A percentile compares a stretch with the other conserved stretches of the same genome.
Evolutionary conservation across 2,888 invertebrate genomes (phyloP).

Genomic region (Apocheima hispidaria): DNA sequence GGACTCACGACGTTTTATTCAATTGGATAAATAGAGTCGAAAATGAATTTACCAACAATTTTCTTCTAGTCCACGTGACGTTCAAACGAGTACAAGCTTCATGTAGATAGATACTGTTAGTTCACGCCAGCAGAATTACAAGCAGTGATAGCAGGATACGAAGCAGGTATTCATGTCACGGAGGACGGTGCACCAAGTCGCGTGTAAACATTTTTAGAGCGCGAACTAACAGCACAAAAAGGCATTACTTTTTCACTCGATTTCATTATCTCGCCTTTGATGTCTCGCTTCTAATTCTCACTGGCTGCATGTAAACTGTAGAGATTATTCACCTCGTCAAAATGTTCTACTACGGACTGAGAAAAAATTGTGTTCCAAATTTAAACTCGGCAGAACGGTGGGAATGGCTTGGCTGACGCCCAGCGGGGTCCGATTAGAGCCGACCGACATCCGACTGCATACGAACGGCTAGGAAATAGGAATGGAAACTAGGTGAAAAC

Average conservation of each 20-base stretch:
- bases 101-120: conserved; percentile 64
- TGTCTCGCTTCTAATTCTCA: conserved; percentile 20
- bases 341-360: conserved; percentile 67
- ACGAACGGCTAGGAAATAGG: conserved; percentile 57
- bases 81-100: conserved; percentile 61
- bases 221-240: conserved; percentile 21
- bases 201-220: conserved; percentile 51
- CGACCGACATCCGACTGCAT: conserved; percentile 68
- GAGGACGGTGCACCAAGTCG: conserved; percentile 52
- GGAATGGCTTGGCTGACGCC: conserved; percentile 81
- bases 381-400: conserved; percentile 78
- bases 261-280: conserved; percentile 19
- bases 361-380: conserved; percentile 82
- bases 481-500: conserved; percentile 40
- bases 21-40: conserved; percentile 39
- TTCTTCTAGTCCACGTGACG: conserved; percentile 48
- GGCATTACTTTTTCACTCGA: conserved; percentile 18
- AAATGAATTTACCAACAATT: conserved; percentile 31
- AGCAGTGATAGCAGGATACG: conserved; percentile 68
- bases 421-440: conserved; percentile 69
- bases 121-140: conserved; percentile 67
- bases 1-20: conserved; percentile 24
- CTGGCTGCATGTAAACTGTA: conserved; percentile 52
- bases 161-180: conserved; percentile 70
- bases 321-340: conserved; percentile 83